phyloP scores from a whole-genome alignment of 2,888 invertebrate genomes.

The Caenorhabditis sp. region DNA sequence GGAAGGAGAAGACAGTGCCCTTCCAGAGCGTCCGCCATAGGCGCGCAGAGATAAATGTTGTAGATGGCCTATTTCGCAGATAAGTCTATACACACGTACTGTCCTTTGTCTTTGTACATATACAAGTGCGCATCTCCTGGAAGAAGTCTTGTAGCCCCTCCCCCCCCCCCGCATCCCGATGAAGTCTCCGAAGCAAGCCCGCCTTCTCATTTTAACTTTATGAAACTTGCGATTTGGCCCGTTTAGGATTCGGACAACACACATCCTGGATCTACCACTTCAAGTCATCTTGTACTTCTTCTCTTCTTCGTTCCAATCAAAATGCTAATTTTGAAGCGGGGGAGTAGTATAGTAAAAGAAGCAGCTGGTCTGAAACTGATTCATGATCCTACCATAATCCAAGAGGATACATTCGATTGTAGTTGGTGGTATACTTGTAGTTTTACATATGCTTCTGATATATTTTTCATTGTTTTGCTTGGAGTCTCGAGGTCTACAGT shows the following conservation, averaged over 20 bases:
- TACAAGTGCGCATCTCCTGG: slow-evolving; percentile 63
- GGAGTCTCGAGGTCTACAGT: slow-evolving; percentile 10
- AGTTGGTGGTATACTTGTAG: slow-evolving; percentile 2
- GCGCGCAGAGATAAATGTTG: slow-evolving; percentile 67
- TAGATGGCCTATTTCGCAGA: slow-evolving; percentile 69
- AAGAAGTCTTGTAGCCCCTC: slow-evolving; percentile 52
- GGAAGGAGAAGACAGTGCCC: slow-evolving; percentile 39
- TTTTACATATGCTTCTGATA: slow-evolving; percentile 7
- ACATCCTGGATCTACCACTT: slow-evolving; percentile 57
- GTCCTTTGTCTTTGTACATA: slow-evolving; percentile 64
- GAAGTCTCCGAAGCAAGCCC: slow-evolving; percentile 20
- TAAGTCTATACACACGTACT: slow-evolving; percentile 63
- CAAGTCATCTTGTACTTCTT: slow-evolving; percentile 54
- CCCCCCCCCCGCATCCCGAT: slow-evolving; percentile 45
- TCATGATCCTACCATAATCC: neutral
- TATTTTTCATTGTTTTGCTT: neutral
- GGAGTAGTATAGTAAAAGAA: slow-evolving; percentile 16
- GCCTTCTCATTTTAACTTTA: slow-evolving; percentile 63
- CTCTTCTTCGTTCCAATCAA: slow-evolving; percentile 43
- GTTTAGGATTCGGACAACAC: slow-evolving; percentile 36
- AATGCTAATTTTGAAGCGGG: slow-evolving; percentile 47
- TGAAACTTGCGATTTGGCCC: slow-evolving; percentile 60
- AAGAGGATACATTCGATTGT: slow-evolving; percentile 1
- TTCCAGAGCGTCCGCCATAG: slow-evolving; percentile 54
- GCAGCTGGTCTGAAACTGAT: slow-evolving; percentile 7